These are phyloP conservation scores for Orbicella faveolata DNA, from an alignment of 64 coral and sea anemone species.

Conservation along the genomic window DNA sequence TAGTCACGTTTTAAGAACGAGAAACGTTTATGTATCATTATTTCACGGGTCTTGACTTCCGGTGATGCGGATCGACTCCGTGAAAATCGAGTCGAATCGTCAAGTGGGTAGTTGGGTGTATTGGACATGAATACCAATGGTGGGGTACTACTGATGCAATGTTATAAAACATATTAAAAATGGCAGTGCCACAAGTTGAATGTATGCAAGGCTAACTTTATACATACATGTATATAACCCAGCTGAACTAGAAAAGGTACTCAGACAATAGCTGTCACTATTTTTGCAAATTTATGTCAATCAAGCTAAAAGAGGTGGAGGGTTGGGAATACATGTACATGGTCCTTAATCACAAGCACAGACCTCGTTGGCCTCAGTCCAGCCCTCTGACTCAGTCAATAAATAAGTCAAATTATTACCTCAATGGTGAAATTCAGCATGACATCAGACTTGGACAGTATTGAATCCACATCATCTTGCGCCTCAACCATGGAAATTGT, in stretches of 20 bases:
- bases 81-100: too few relatives aligned
- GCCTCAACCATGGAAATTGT: conserved; percentile 76
- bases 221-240: not conserved
- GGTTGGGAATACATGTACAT: not conserved
- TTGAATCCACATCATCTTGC: conserved; percentile 66
- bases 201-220: not conserved
- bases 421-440: conserved; percentile 97
- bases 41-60: too few relatives aligned
- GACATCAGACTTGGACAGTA: conserved; percentile 86
- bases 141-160: too few relatives aligned
- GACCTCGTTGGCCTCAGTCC: not conserved
- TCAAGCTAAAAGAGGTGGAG: not conserved
- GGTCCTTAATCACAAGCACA: too few relatives aligned
- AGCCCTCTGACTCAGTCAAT: not conserved
- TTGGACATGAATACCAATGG: too few relatives aligned
- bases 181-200: too few relatives aligned
- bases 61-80: too few relatives aligned
- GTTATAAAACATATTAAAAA: too few relatives aligned
- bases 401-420: conserved; percentile 28
- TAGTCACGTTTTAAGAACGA: too few relatives aligned
- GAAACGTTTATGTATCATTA: too few relatives aligned
- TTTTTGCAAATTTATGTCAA: not conserved
- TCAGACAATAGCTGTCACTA: not conserved
- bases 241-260: not conserved
- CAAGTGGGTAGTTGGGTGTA: too few relatives aligned